Percentiles rank a stretch among this genome's conserved stretches.
Evolutionary conservation across 2,797 vertebrate species (phyloP).

Genomic region (Alosa sapidissima): DNA sequence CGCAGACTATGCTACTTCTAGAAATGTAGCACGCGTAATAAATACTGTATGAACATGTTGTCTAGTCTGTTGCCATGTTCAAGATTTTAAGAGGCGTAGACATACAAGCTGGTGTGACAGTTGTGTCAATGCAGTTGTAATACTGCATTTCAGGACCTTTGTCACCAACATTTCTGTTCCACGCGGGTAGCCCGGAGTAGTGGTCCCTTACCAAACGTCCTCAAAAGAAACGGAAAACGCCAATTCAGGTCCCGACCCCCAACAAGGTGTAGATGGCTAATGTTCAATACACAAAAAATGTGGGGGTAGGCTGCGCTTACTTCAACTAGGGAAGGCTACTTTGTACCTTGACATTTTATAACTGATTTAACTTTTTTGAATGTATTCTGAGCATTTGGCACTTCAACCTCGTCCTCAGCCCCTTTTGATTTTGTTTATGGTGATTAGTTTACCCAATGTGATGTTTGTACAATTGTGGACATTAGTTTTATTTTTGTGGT

Average conservation of each 20-base stretch:
- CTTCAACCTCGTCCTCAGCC: background rate
- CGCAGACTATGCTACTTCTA: background rate
- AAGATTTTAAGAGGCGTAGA: background rate
- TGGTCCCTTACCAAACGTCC: background rate
- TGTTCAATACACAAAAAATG: slow-evolving; percentile 10
- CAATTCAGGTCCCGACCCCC: slow-evolving; percentile 13
- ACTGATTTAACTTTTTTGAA: slow-evolving; percentile 2
- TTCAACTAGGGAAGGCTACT: background rate
- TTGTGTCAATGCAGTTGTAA: background rate
- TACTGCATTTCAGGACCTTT: background rate
- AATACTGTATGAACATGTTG: background rate
- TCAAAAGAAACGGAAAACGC: slow-evolving; percentile 11
- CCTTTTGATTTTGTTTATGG: background rate
- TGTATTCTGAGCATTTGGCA: background rate
- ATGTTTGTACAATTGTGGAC: background rate
- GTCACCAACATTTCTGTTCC: background rate
- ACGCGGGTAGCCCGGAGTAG: background rate
- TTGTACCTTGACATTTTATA: background rate
- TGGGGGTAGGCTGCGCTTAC: background rate
- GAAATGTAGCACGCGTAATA: background rate
- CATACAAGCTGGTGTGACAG: background rate
- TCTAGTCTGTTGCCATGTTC: slow-evolving; percentile 2
- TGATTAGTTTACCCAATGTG: background rate
- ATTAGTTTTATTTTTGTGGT: background rate
- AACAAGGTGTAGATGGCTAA: background rate